A percentile compares a stretch with the other conserved stretches of the same genome.
Conservation (phyloP, 2,797 vertebrate species). For the Bradypodion pumilum region DNA sequence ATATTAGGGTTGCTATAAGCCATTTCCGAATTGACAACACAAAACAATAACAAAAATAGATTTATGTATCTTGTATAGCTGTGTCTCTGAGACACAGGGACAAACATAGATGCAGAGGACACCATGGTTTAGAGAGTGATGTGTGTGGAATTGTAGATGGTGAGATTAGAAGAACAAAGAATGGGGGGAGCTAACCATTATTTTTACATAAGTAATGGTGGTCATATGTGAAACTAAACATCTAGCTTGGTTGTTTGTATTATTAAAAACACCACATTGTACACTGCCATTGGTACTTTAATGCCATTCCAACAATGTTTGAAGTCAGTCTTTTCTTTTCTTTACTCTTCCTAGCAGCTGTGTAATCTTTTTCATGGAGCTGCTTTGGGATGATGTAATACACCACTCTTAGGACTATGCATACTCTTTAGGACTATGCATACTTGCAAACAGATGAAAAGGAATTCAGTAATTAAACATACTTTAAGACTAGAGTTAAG, state of each 20-base stretch:
- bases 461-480: not conserved
- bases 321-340: slow-evolving; percentile 23
- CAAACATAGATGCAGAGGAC: no score
- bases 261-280: not conserved
- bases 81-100: no score
- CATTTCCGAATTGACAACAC: no score
- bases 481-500: not conserved
- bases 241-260: not conserved
- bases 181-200: not conserved
- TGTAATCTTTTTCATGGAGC: not conserved
- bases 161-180: no score
- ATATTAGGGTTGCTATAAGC: no score
- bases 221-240: not conserved
- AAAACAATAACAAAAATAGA: no score
- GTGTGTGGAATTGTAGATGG: no score
- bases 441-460: not conserved
- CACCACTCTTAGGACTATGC: not conserved
- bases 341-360: slow-evolving; percentile 11
- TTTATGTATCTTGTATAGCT: no score
- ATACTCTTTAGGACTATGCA: not conserved
- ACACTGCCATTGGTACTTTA: not conserved
- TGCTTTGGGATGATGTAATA: not conserved
- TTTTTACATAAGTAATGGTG: not conserved
- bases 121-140: no score
- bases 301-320: not conserved